phyloP scores from a whole-genome alignment of 2,888 invertebrate genomes.

The Rotaria socialis region DNA sequence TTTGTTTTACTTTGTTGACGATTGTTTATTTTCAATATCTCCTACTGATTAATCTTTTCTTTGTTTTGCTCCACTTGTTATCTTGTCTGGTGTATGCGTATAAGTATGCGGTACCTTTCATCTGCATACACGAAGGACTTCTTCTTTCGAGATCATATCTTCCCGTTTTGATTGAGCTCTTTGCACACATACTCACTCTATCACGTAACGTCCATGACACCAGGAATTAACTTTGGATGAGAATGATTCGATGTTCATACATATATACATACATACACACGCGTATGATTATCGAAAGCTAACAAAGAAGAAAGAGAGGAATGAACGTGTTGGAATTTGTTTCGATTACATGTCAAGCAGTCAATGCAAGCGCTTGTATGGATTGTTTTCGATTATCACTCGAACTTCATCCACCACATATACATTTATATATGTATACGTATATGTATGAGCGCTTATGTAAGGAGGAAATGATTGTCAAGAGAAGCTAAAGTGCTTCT shows the following conservation, averaged over 20 bases:
- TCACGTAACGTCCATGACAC: constrained; percentile 14
- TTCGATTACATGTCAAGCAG: constrained; percentile 21
- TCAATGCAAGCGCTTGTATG: neutral
- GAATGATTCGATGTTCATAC: neutral
- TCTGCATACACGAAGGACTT: constrained; percentile 6
- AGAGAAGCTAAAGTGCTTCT: neutral
- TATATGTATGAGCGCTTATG: neutral
- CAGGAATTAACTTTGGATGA: constrained; percentile 12
- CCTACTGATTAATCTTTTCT: neutral
- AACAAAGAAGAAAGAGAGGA: neutral
- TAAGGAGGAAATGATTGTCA: constrained; percentile 5
- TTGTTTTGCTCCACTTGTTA: constrained; percentile 7
- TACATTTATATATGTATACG: neutral
- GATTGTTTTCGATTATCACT: constrained; percentile 22
- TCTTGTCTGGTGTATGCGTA: neutral
- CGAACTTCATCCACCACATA: neutral
- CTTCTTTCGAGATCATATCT: constrained; percentile 7
- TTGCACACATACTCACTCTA: neutral
- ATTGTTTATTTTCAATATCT: constrained; percentile 10
- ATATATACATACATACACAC: neutral
- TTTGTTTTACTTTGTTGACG: neutral
- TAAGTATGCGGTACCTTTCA: neutral
- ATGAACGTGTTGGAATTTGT: constrained; percentile 17
- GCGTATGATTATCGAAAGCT: neutral
- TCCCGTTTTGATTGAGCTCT: constrained; percentile 8